phyloP scores from a whole-genome alignment of 2,113 vertebrate species.

The Rhea pennata region DNA sequence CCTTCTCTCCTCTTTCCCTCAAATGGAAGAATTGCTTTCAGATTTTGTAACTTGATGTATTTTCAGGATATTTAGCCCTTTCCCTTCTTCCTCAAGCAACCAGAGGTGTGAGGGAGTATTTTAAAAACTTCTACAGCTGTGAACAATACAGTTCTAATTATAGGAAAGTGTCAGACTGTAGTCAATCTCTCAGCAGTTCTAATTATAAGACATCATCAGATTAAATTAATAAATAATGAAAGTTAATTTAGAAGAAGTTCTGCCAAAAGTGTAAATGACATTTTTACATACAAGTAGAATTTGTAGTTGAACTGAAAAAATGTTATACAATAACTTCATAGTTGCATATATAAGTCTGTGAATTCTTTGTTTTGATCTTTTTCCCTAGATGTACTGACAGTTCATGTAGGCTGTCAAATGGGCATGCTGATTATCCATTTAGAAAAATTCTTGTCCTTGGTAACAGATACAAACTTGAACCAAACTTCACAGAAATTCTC shows the following conservation, averaged over 20 bases:
- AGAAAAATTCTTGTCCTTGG: neutral
- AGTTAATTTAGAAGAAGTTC: conserved; percentile 59
- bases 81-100: neutral
- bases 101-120: neutral
- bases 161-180: conserved; percentile 4
- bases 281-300: conserved; percentile 58
- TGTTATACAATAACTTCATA: neutral
- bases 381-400: conserved; percentile 3
- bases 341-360: neutral
- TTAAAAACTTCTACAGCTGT: neutral
- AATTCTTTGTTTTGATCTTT: conserved; percentile 58
- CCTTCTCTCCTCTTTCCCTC: neutral
- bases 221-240: conserved; percentile 71
- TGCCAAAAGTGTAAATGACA: conserved; percentile 47
- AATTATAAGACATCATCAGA: conserved; percentile 65
- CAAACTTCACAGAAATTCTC: neutral
- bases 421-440: conserved; percentile 53
- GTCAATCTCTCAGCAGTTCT: conserved; percentile 57
- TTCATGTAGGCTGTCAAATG: conserved; percentile 57
- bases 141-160: conserved; percentile 63
- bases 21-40: neutral
- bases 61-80: neutral
- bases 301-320: conserved; percentile 51
- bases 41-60: neutral
- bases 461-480: conserved; percentile 5